Conservation (phyloP, 2,113 vertebrate genomes). For the Fregetta grallaria region DNA sequence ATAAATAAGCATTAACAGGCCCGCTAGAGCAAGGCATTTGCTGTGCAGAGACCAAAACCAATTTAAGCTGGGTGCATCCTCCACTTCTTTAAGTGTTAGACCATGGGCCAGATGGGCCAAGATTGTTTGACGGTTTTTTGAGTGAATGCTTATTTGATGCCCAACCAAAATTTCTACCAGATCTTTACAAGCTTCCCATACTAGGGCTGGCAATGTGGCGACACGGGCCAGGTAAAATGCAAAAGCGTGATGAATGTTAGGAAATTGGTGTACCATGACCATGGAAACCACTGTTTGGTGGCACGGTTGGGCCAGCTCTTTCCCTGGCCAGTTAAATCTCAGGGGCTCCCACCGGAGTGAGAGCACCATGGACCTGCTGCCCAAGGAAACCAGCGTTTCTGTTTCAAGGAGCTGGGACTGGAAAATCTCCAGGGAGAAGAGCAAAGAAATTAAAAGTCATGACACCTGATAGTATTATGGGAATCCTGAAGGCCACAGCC, state of each 20-base stretch:
- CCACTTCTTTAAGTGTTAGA: not conserved
- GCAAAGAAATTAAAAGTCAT: not conserved
- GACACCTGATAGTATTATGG: not conserved
- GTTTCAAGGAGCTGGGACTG: not conserved
- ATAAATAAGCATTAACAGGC: not conserved
- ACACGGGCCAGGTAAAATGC: not conserved
- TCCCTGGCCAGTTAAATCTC: not conserved
- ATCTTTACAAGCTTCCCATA: not conserved
- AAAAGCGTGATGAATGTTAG: not conserved
- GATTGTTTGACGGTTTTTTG: not conserved
- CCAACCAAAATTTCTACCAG: not conserved
- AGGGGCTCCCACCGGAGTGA: rapidly evolving
- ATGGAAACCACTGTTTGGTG: not conserved
- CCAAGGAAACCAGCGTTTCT: not conserved
- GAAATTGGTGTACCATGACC: not conserved
- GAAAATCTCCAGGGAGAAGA: not conserved
- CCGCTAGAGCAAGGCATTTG: not conserved
- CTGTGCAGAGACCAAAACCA: not conserved
- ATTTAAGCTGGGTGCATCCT: not conserved
- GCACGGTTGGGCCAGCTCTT: not conserved
- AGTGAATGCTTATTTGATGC: not conserved
- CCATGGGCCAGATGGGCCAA: not conserved
- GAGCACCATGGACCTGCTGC: not conserved
- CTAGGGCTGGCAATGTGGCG: not conserved
- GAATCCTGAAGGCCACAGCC: not conserved